Base-by-base conservation (phyloP, 2,888 invertebrate genomes). In the Acrobasis consociella region DNA sequence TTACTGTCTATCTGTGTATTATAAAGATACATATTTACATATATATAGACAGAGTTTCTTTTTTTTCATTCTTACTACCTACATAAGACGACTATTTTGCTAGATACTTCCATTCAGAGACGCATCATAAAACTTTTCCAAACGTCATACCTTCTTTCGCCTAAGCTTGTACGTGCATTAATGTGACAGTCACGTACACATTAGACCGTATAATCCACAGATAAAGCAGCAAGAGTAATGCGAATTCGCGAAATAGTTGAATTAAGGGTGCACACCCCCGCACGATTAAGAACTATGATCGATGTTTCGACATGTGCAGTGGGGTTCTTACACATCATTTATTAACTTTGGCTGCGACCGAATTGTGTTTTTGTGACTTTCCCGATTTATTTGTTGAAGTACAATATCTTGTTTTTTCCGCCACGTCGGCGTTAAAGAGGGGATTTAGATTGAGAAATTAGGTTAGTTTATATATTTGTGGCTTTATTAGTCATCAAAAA, bases 291-390 rank as follows among this genome's bases (percentile, higher is more conserved):
- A 75, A 72, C 75, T 74, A 74, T 83, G 85, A 85, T 84, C 77
- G 85, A 85, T 85, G 84, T 77, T 68, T 78, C 75, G 77, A 81
- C 83, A 78, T 81, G 81, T 81, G 79, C 82, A 68, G 68, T 62
- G 67, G 73, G 80, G 78, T 75, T 66, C 75, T 69, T 67, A 72
- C 69, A 71, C 69, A 71, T 80, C 80, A 78, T 82, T 81, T 81
- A 82, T 84, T 83, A 80, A 81, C 75, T 77, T 79, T 77, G 70
- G 67, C 71, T 70, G 67, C 71, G 67, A 70, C 68, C 65, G 71
- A 71, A 74, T 65, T 63, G 66, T 66, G 53, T 67, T 67, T 65
- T 51, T 53, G 39, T 62, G 1, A 37, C n/a, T 50, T 50, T 15
- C 17, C 50, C 50, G 17, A 16, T 50, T 50, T 50, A 16, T 50